phyloP scores from a whole-genome alignment of 2,797 vertebrate species.

The Macropus fuliginosus region DNA sequence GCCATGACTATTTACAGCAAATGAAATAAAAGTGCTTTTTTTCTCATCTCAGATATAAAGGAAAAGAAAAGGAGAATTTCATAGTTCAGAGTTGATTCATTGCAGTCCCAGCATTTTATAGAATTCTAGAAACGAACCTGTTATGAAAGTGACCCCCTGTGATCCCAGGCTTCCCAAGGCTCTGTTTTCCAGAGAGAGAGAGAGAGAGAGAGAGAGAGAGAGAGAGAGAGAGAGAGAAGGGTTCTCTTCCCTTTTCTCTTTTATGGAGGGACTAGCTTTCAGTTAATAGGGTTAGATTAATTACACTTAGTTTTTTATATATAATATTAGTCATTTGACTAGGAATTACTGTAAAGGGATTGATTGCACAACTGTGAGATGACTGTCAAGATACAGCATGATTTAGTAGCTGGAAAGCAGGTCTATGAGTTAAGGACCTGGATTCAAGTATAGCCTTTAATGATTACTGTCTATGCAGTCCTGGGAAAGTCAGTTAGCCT shows the following conservation, averaged over 20 bases:
- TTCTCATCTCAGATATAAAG: conserved; percentile 25
- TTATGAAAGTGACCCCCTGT: neutral
- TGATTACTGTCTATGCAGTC: neutral
- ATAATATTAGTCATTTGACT: neutral
- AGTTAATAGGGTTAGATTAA: neutral
- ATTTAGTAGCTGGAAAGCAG: neutral
- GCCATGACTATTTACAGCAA: neutral
- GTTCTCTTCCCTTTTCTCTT: neutral
- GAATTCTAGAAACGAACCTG: conserved; percentile 8
- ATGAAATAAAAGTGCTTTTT: conserved; percentile 30
- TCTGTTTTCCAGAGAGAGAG: neutral
- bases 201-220: too few species aligned
- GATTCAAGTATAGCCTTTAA: neutral
- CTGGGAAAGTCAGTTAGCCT: neutral
- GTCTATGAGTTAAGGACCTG: neutral
- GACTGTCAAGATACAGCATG: neutral
- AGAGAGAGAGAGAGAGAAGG: neutral
- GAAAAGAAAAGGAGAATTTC: conserved; percentile 35
- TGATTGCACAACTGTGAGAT: neutral
- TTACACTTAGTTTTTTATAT: neutral
- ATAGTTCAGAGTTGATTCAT: neutral
- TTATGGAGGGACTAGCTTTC: neutral
- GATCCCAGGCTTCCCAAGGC: neutral
- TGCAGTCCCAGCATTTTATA: conserved; percentile 13
- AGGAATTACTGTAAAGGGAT: neutral